Base-by-base conservation (phyloP, 2,888 invertebrate species). In the Elgonia sp. region DNA sequence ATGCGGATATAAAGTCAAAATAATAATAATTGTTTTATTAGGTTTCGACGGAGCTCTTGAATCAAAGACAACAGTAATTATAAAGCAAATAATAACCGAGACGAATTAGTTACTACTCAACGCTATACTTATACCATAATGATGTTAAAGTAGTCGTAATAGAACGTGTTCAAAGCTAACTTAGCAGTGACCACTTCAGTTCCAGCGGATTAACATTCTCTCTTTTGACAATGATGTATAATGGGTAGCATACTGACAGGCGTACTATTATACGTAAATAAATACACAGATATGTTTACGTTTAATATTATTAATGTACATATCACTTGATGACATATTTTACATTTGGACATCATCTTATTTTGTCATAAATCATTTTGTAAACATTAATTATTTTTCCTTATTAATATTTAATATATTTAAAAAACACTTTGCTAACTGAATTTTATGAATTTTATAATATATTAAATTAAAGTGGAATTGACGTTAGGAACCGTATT, bases 191-290 rank as follows among this genome's bases (percentile, higher is more conserved):
- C 53, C 37, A 70, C 69, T 70, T 37, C 37, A 70, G 29, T 50
- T 50, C 69, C 50, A 70, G 20, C 18, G 53, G 37, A 53, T 70
- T 70, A 70, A 70, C 70, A 53, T 70, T 70, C 53, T 70, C 70
- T 70, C 53, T 53, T 70, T 70, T 53, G 70, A 70, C 70, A 70
- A 70, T 53, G 70, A 70, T 70, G 70, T 39, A 53, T 53, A 70
- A 70, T 39, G 50, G 70, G 53, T 53, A 37, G 21, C 70, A 69
- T 69, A 69, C 69, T 29, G 69, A 50, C 69, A 69, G 69, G 69
- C 50, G 50, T n/a, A 29, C 37, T 50, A 50, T 50, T 69, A 50
- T 50, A 69, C 50, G 12, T 62, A 62, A 62, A 63, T 63, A 63
- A 63, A 63, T 60, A 60, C 14, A 57, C 8, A 9, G 9, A 57